A percentile compares a stretch with the other conserved stretches of the same genome.
Conservation (phyloP, 2,888 invertebrate genomes). For the Troides oblongomaculatus region DNA sequence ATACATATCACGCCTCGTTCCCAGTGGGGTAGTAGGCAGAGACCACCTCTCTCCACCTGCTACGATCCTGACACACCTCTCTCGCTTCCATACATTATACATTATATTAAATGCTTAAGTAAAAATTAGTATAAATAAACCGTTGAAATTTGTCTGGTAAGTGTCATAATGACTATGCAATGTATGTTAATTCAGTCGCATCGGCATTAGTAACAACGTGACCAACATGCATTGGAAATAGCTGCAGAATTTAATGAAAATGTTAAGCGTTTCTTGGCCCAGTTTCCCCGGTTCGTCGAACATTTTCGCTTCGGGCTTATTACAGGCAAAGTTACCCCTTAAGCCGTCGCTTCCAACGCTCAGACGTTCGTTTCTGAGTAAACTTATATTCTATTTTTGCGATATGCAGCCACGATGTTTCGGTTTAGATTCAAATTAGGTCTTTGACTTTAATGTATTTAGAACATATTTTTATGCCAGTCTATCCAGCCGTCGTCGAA, state of each 20-base stretch:
- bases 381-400: conserved; percentile 60
- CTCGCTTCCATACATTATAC: no score
- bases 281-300: conserved; percentile 73
- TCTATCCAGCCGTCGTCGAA: no score
- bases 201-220: conserved; percentile 2
- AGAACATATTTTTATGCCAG: neutral
- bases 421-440: neutral
- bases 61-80: no score
- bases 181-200: neutral
- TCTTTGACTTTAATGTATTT: neutral
- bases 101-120: no score
- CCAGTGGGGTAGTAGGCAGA: no score
- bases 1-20: no score
- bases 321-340: conserved; percentile 63
- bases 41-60: no score
- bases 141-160: no score
- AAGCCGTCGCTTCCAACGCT: conserved; percentile 50
- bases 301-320: conserved; percentile 65
- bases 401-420: conserved; percentile 32
- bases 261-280: conserved; percentile 62
- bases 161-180: no score
- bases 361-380: conserved; percentile 58
- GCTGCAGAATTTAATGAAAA: conserved; percentile 45
- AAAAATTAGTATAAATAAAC: no score
- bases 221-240: conserved; percentile 27